phyloP scores from a whole-genome alignment of 37 sponge, comb jelly and placozoan genomes.

The Haliclona indistincta region DNA sequence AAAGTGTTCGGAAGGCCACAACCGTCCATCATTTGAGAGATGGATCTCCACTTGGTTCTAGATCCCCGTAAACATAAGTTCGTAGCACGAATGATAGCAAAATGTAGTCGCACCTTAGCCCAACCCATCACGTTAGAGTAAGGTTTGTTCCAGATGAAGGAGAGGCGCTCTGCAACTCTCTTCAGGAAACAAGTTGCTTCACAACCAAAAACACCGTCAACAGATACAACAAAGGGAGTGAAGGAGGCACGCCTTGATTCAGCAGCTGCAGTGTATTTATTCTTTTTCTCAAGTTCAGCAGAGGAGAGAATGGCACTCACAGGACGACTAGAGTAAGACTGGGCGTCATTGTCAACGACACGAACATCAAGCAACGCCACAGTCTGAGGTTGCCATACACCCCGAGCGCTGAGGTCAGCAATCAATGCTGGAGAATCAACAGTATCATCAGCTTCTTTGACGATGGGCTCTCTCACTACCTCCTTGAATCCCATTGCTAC shows the following conservation, averaged over 20 bases:
- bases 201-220: slow-evolving; percentile 35
- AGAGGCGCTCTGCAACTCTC: slow-evolving; percentile 4
- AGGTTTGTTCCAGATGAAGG: slow-evolving; percentile 33
- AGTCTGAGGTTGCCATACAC: slow-evolving; percentile 43
- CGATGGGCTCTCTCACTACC: slow-evolving; percentile 33
- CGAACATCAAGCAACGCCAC: slow-evolving; percentile 55
- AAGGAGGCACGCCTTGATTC: slow-evolving; percentile 22
- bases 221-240: slow-evolving; percentile 36
- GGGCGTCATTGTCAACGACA: slow-evolving; percentile 56
- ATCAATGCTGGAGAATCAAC: slow-evolving; percentile 9
- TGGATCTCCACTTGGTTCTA: slow-evolving; percentile 4
- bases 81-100: slow-evolving; percentile 27
- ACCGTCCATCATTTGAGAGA: slow-evolving; percentile 7
- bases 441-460: slow-evolving; percentile 17
- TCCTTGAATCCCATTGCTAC: slow-evolving; percentile 26
- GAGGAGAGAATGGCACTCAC: slow-evolving; percentile 6
- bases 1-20: no score
- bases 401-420: slow-evolving; percentile 49
- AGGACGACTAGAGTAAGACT: not conserved
- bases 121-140: slow-evolving; percentile 6
- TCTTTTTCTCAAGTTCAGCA: slow-evolving; percentile 42
- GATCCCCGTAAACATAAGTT: slow-evolving; percentile 15
- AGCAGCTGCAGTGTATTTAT: slow-evolving; percentile 16
- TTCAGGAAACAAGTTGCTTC: slow-evolving; percentile 11
- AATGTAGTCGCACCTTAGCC: slow-evolving; percentile 1